Base-by-base conservation (phyloP, 2,888 invertebrate species). In the Mimumesa dahlbomi region DNA sequence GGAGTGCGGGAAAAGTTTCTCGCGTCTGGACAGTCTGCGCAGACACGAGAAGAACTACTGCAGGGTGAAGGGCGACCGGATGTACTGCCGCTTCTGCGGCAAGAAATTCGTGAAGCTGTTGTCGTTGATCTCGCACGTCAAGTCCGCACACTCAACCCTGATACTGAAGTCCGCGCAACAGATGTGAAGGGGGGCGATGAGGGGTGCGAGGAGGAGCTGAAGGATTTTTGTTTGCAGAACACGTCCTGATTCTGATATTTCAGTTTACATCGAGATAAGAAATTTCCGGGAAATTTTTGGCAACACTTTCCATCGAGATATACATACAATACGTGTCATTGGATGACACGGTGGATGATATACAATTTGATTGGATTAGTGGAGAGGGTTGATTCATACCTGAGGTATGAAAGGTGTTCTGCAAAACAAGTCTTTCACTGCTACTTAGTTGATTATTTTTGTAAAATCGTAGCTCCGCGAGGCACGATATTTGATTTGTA, bases 1-100 rank as follows among this genome's bases (percentile, higher is more conserved):
- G 13, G 81, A 79, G 7, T 87, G 87, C 65, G 82, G 82, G 18
- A 84, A 82, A 46, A 77, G 72, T 5, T 87, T 85, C 64, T 86
- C 85, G 2, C 77, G 87, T 25, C 70, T 83, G 29, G 87, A 87
- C 59, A 87, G 85, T 46, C 73, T 87, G 9, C 81, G 82, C 25
- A 82, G 87, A 43, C 87, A 87, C 73, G 82, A 84, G 66, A 87
- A 86, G 75, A 72, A 77, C 14, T 87, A 86, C 64, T 87, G 86
- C 56, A 75, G 75, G 50, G 82, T 77, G 22, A 85, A 81, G 22
- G 67, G 45, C 45, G 71, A 62, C 1, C 46, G 62, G 5, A 48
- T 61, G 14, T 71, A 58, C 5, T 80, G 73, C 14, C 48, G 53
- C 0, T 66, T 46, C 18, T 67, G 80, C 25, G 82, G 69, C 22